Evolutionary conservation across 2,113 vertebrate species (phyloP).

Genomic region (Eulemur macaco): DNA sequence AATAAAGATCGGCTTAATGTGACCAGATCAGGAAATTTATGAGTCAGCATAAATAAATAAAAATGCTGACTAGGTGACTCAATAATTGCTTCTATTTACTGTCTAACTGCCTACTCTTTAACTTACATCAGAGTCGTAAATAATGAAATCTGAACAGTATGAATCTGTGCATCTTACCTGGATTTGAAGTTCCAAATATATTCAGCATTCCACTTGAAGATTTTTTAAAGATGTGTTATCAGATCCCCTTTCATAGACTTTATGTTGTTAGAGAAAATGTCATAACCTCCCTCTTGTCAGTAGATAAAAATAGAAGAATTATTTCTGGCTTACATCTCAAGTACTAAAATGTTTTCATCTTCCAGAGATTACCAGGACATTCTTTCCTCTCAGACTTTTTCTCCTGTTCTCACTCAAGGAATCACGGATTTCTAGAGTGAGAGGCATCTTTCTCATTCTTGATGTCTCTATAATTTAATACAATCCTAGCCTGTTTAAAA

Average conservation of each 20-base stretch:
- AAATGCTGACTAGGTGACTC: constrained; percentile 39
- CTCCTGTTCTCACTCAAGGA: neutral
- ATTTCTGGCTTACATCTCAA: constrained; percentile 26
- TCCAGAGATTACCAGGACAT: neutral
- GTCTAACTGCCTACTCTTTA: constrained; percentile 18
- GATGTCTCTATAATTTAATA: neutral
- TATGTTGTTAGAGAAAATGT: neutral
- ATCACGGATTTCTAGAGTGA: neutral
- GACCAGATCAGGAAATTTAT: constrained; percentile 32
- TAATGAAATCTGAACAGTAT: constrained; percentile 22
- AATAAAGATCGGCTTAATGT: constrained; percentile 33
- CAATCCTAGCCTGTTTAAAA: neutral
- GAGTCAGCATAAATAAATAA: constrained; percentile 55
- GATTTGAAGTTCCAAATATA: constrained; percentile 38
- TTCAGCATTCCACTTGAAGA: neutral
- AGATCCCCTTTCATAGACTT: neutral
- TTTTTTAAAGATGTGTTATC: constrained; percentile 1
- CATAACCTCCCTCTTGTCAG: neutral
- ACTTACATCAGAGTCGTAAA: constrained; percentile 20
- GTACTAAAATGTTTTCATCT: constrained; percentile 18
- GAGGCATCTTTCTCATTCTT: neutral
- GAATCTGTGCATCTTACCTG: neutral
- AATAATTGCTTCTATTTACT: constrained; percentile 56
- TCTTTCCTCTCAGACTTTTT: neutral
- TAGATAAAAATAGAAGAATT: neutral